phyloP scores from a whole-genome alignment of 2,113 vertebrate species.

The Parus major region DNA sequence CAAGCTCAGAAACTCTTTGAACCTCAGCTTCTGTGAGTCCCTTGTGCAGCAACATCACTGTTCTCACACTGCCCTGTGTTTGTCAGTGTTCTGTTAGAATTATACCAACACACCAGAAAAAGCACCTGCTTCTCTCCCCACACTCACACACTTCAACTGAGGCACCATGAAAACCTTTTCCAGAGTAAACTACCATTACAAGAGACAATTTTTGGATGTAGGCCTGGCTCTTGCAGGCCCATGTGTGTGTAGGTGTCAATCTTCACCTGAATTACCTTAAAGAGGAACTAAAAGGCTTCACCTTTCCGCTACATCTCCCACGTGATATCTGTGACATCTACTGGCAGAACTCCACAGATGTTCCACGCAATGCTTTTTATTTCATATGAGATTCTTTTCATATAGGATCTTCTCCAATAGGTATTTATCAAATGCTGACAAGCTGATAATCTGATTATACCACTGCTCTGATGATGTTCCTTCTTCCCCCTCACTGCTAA shows the following conservation, averaged over 20 bases:
- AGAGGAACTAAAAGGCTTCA: neutral
- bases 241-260: rapidly evolving
- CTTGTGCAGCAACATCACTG: neutral
- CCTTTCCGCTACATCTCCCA: neutral
- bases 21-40: neutral
- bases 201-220: rapidly evolving
- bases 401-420: neutral
- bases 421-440: neutral
- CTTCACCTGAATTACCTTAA: neutral
- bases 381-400: neutral
- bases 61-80: neutral
- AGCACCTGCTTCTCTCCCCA: neutral
- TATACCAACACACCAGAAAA: neutral
- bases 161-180: neutral
- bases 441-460: neutral
- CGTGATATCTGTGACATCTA: neutral
- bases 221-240: neutral
- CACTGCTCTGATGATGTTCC: neutral
- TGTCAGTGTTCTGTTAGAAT: neutral
- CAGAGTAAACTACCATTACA: neutral
- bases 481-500: neutral
- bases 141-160: neutral
- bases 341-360: neutral
- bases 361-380: neutral
- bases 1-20: neutral